Base-by-base conservation (phyloP, 2,113 vertebrate genomes). In the Rhabdornis inornatus region DNA sequence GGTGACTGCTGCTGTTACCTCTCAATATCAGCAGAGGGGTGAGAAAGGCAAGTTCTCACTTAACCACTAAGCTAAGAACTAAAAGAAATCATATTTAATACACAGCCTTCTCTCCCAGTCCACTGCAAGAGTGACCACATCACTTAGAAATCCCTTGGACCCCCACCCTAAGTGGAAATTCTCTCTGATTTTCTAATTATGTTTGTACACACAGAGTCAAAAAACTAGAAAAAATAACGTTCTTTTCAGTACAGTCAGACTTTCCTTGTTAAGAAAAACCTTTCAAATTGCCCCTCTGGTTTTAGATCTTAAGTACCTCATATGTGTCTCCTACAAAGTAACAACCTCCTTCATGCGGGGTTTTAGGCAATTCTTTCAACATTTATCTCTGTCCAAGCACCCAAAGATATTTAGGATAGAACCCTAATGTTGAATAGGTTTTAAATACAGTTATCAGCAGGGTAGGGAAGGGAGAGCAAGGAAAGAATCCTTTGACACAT, bases 341-440 rank as follows among this genome's bases (percentile, higher is more conserved):
- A 4, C 1, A 45, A 25, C 8, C 17, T 65, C 6, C 16, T 35
- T n/a, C 0, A 0, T 14, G n/a, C 1, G 4, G 16, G 1, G 4
- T 18, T 55, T 81, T 40, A 87, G 42, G 35, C 24, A 89, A 63
- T 59, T 55, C 15, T 89, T 84, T 89, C 21, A 66, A 59, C 5
- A n/a, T 57, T 81, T 63, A 9, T 33, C 11, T 95, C 33, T 61
- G 7, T 56, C 5, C 33, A 74, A 52, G 45, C 9, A 37, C 33
- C 5, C 11, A 59, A 69, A 61, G 28, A 37, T 9, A 15, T 72
- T 88, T 65, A 47, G 40, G 16, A 6, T 64, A 16, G 44, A 69
- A 25, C 4, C 2, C 7, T 53, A 75, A 66, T 35, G 65, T 1
- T 81, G n/a, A 45, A 56, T 12, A 49, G 21, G 2, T 63, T 70